phyloP scores from a whole-genome alignment of 2,113 vertebrate species.

The Acanthisitta chloris region DNA sequence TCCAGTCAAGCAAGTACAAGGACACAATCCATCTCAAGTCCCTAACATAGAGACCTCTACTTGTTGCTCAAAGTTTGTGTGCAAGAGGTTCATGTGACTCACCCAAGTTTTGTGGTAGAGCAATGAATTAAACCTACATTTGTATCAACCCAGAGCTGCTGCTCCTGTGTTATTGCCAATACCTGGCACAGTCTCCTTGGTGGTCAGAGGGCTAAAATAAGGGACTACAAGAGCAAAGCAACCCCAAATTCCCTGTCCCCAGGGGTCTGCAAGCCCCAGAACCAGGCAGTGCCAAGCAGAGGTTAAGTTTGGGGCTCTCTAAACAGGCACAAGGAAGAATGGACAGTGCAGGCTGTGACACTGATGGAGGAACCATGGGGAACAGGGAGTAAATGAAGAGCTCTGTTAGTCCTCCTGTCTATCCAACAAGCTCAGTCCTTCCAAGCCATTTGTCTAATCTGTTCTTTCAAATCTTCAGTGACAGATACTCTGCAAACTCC shows the following conservation, averaged over 20 bases:
- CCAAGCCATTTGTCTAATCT: slow-evolving; percentile 50
- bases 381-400: background rate
- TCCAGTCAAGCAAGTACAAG: background rate
- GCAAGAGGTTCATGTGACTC: background rate
- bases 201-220: background rate
- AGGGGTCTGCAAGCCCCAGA: background rate
- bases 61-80: background rate
- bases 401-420: background rate
- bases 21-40: background rate
- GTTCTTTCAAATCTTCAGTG: slow-evolving; percentile 10
- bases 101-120: background rate
- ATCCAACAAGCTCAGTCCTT: slow-evolving; percentile 5
- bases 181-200: background rate
- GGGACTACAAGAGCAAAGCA: background rate
- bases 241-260: background rate
- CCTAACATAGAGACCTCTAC: background rate
- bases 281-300: background rate
- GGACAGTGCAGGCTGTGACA: background rate
- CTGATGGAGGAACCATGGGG: background rate
- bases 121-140: background rate
- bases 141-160: background rate
- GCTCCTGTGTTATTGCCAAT: background rate
- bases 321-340: fast-evolving
- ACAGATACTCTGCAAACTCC: slow-evolving; percentile 46
- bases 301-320: fast-evolving